phyloP scores from a whole-genome alignment of 2,888 invertebrate species.

The Marasmarcha lunaedactyla region DNA sequence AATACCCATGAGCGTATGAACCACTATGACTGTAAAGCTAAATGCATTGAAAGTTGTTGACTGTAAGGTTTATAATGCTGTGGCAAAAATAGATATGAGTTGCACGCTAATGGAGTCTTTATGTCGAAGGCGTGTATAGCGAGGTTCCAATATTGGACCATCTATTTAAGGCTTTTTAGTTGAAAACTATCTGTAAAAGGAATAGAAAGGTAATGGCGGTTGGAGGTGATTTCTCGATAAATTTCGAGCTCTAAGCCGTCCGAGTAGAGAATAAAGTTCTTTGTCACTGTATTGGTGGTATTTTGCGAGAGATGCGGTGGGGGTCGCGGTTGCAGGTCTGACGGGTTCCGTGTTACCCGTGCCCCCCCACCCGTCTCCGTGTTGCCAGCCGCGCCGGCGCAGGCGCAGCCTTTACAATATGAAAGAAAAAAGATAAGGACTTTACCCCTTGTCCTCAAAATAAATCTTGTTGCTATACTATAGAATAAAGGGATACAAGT shows the following conservation, averaged over 20 bases:
- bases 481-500: no score
- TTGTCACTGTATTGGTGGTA: slow-evolving; percentile 20
- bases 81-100: slow-evolving; percentile 11
- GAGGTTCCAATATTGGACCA: slow-evolving; percentile 43
- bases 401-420: slow-evolving; percentile 20
- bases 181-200: slow-evolving; percentile 37
- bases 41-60: slow-evolving; percentile 11
- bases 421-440: not conserved
- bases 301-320: slow-evolving; percentile 53
- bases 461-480: no score
- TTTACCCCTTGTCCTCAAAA: no score
- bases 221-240: slow-evolving; percentile 4
- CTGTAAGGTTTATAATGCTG: not conserved
- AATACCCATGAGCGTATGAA: not conserved
- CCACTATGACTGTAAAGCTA: slow-evolving; percentile 8
- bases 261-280: slow-evolving; percentile 12
- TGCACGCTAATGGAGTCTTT: slow-evolving; percentile 42
- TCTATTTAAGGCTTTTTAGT: slow-evolving; percentile 37
- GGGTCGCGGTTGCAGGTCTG: slow-evolving; percentile 50
- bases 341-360: slow-evolving; percentile 65
- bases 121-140: slow-evolving; percentile 37
- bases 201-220: slow-evolving; percentile 34
- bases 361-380: slow-evolving; percentile 22
- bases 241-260: slow-evolving; percentile 14
- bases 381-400: slow-evolving; percentile 29